phyloP scores from a whole-genome alignment of 1,140 invertebrate genomes.

The Microplitis demolitor region DNA sequence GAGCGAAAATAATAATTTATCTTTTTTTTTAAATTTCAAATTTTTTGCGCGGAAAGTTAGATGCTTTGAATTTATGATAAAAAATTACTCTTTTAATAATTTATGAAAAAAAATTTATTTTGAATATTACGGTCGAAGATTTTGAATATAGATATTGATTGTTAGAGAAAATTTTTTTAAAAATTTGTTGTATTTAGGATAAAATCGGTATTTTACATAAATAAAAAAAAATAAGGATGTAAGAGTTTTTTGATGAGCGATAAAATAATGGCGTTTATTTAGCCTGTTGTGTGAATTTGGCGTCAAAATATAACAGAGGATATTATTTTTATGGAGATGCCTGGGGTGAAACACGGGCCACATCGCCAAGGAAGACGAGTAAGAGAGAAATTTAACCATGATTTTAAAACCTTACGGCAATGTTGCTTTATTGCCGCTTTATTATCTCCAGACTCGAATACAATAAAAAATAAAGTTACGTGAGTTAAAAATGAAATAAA shows the following conservation, averaged over 20 bases:
- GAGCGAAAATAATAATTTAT: no score
- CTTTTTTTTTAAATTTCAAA: no score
- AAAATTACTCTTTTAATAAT: no score
- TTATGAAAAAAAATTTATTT: no score
- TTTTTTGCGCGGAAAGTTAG: no score
- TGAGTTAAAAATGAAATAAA: no score
- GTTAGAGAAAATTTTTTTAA: no score
- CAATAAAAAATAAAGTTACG: not conserved
- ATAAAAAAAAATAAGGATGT: no score
- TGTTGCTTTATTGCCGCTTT: conserved; percentile 30
- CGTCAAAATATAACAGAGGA: not conserved
- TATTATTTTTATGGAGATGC: conserved; percentile 1
- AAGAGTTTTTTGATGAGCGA: not conserved
- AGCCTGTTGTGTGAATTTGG: not conserved
- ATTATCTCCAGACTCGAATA: conserved; percentile 19
- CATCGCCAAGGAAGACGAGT: not conserved
- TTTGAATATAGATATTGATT: no score
- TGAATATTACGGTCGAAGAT: no score
- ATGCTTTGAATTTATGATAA: no score
- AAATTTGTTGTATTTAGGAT: not conserved
- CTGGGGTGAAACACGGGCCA: conserved; percentile 10
- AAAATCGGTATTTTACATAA: no score
- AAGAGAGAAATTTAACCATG: not conserved
- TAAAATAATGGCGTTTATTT: not conserved
- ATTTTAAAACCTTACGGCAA: conserved; percentile 16